phyloP scores from a whole-genome alignment of 2,113 vertebrate species.

The Mustela lutreola region DNA sequence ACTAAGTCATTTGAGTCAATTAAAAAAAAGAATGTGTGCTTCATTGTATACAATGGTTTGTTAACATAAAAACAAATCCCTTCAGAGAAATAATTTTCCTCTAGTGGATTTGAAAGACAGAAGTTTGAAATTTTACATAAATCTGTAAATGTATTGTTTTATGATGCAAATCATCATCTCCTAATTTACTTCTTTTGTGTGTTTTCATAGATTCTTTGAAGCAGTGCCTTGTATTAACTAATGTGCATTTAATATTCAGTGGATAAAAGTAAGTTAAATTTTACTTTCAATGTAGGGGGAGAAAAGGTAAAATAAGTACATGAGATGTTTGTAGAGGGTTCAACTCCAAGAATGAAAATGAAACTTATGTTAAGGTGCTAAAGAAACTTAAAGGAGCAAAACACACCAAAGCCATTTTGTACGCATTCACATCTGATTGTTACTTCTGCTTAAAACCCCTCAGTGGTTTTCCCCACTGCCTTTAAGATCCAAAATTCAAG shows the following conservation, averaged over 20 bases:
- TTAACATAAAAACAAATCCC: conserved; percentile 9
- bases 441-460: neutral
- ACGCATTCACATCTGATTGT: neutral
- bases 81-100: neutral
- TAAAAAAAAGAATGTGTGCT: neutral
- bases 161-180: neutral
- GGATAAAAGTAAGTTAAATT: conserved; percentile 41
- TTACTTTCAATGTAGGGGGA: neutral
- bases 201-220: conserved; percentile 52
- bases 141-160: conserved; percentile 37
- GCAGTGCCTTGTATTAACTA: neutral
- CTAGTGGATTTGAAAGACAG: neutral
- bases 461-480: neutral
- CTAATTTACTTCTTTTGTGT: conserved; percentile 30
- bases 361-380: neutral
- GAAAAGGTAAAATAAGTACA: neutral
- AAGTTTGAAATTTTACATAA: conserved; percentile 17
- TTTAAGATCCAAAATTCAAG: neutral
- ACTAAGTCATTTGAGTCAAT: neutral
- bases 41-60: neutral
- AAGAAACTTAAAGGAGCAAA: neutral
- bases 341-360: neutral
- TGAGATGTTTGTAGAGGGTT: neutral
- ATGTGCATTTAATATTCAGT: neutral
- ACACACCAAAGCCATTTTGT: neutral